Evolutionary conservation across 2,888 invertebrate species (phyloP), one percentile per base, ranked within the genome.

Genomic region (Cenopis cana): DNA sequence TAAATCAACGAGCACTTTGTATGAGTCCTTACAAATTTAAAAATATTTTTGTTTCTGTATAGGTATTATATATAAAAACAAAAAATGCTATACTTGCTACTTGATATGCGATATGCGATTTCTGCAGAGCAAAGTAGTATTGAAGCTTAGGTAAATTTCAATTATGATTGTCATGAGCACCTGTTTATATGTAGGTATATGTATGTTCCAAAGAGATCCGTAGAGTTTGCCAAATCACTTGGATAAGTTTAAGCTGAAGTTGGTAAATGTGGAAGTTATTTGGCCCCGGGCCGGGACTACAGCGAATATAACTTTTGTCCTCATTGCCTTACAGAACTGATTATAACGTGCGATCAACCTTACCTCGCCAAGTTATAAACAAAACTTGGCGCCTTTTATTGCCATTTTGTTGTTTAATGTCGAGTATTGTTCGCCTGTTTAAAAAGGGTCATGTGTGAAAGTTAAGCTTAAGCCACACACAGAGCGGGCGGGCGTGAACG

Each of bases 161-260:
- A 56, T 60, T 1, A 46, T 46, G 54, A 61, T n/a, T 46, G 11
- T 12, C 61, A 14, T 49, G 24, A 20, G 46, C 24, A 50, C 60
- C 36, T 20, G 50, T 71, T 68, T 68, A 64, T 24, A 73, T 74
- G 2, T 33, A 74, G 65, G 76, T 72, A 73, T 68, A 79, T 77
- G 80, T 84, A 79, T 79, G 77, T 79, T 77, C 77, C 72, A 75
- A 81, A 82, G 79, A 79, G 82, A 84, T 80, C 79, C 82, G 81
- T 86, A 85, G 85, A 88, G 85, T 90, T 89, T 88, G 86, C 90
- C 90, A 91, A 91, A 91, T 91, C 91, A 87, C 89, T 90, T 88
- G 83, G 85, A 85, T 83, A 89, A 88, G 84, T 90, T 87, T 82
- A 83, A 81, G 81, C 71, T 77, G 77, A 77, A 86, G 81, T 86